Evolutionary conservation across 2,888 invertebrate genomes (phyloP), one percentile per base, ranked within the genome.

Genomic region (Malthinus flaveolus): DNA sequence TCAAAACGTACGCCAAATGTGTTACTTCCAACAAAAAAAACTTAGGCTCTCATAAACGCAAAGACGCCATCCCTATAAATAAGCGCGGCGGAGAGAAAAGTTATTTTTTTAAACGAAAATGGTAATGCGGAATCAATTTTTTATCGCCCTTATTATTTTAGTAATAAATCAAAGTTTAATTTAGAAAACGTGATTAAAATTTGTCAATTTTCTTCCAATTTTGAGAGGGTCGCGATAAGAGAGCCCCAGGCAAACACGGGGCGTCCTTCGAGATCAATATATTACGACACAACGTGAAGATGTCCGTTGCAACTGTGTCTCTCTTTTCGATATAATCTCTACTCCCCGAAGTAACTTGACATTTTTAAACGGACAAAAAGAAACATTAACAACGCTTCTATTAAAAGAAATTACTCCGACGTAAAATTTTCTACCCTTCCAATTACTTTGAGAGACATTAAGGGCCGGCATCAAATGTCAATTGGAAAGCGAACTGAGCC

Each of bases 131-230:
- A 23, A 23, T 23, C 23, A 23, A 23, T 23, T 23, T 23, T 23
- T 23, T 23, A 23, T 23, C 3, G 23, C 23, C 5, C 23, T 23
- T 5, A 23, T 23, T 23, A 23, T 23, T 23, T 23, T 68, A 59
- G 67, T 70, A 71, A 75, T 75, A 75, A 75, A 75, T 75, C 74
- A 75, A 70, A 69, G 72, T 72, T 73, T 72, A 69, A 71, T 71
- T 71, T 68, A 64, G 61, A 66, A 70, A 68, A 67, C 73, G 71
- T 73, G 73, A 73, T 72, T 68, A 66, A 72, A 71, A 72, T 73
- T 71, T 71, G 70, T 70, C 72, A 68, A 66, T 69, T 70, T 69
- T 64, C 65, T 68, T 42, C 65, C 65, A 72, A 59, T 65, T 60
- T 63, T 56, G 60, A 63, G 60, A 63, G 64, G 52, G 60, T 59